phyloP scores from a whole-genome alignment of 2,797 vertebrate genomes.

The Crocidura indochinensis region DNA sequence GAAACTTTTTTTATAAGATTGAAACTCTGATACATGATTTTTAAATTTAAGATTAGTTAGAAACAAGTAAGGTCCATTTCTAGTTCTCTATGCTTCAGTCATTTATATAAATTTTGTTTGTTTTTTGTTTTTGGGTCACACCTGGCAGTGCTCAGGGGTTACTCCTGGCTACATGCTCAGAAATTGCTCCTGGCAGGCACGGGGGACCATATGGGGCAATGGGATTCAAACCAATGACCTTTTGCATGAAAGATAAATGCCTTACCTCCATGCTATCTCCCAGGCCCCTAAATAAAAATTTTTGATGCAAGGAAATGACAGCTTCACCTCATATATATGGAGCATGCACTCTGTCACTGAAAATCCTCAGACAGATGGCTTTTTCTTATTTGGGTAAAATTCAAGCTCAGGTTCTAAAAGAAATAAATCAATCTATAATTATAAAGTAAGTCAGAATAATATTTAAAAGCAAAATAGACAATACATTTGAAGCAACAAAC shows the following conservation, averaged over 20 bases:
- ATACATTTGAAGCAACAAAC: neutral
- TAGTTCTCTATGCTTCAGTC: neutral
- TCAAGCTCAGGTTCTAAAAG: neutral
- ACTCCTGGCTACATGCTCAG: too few species aligned
- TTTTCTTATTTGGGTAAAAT: slow-evolving; percentile 36
- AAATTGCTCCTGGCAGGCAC: too few species aligned
- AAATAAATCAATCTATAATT: neutral
- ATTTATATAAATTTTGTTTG: too few species aligned
- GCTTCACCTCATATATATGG: too few species aligned
- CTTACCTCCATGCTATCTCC: too few species aligned
- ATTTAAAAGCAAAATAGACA: neutral
- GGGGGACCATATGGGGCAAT: too few species aligned
- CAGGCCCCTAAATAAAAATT: too few species aligned
- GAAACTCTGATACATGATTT: slow-evolving; percentile 15
- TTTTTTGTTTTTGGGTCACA: too few species aligned
- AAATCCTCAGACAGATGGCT: neutral
- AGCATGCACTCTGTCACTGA: neutral
- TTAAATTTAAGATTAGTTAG: neutral
- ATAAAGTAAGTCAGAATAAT: neutral
- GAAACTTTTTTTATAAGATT: neutral
- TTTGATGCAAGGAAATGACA: too few species aligned
- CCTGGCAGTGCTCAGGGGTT: too few species aligned
- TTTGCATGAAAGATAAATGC: too few species aligned
- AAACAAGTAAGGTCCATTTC: neutral
- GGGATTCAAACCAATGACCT: too few species aligned